phyloP scores from a whole-genome alignment of 2,797 vertebrate genomes.

The Clarias fuscus region DNA sequence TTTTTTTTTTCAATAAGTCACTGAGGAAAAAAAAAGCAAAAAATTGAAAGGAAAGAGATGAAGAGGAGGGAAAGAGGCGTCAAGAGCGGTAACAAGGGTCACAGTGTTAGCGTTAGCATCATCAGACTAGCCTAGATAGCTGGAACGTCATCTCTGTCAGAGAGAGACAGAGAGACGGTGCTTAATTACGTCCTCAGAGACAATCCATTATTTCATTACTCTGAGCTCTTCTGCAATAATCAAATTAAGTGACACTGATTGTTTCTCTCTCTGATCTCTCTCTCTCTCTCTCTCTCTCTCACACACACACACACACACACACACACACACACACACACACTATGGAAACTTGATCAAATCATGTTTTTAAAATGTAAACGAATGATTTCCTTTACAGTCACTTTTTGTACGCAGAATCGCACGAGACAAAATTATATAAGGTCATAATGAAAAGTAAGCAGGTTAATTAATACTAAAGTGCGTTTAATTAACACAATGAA shows the following conservation, averaged over 20 bases:
- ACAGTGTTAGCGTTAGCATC: neutral
- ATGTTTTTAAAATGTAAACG: neutral
- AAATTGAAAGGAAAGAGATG: neutral
- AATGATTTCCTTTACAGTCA: neutral
- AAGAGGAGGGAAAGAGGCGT: neutral
- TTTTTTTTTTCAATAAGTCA: too few relatives aligned
- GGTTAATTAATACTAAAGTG: neutral
- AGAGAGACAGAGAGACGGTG: neutral
- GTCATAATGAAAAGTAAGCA: neutral
- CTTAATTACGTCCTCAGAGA: constrained; percentile 40
- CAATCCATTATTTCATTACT: constrained; percentile 53
- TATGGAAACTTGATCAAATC: neutral
- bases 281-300: neutral
- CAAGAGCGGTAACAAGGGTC: neutral
- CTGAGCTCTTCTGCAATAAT: constrained; percentile 47
- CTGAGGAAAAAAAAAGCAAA: neutral
- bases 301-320: neutral
- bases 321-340: neutral
- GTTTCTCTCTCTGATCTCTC: neutral
- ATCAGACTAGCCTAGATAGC: neutral
- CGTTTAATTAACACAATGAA: neutral
- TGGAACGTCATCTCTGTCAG: neutral
- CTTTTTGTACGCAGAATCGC: neutral
- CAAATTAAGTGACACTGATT: constrained; percentile 49
- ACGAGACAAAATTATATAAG: neutral